A percentile compares a stretch with the other conserved stretches of the same genome.
These are phyloP conservation scores for Ladona fulva DNA, from an alignment of 1,140 invertebrate species.

Conservation along the genomic window DNA sequence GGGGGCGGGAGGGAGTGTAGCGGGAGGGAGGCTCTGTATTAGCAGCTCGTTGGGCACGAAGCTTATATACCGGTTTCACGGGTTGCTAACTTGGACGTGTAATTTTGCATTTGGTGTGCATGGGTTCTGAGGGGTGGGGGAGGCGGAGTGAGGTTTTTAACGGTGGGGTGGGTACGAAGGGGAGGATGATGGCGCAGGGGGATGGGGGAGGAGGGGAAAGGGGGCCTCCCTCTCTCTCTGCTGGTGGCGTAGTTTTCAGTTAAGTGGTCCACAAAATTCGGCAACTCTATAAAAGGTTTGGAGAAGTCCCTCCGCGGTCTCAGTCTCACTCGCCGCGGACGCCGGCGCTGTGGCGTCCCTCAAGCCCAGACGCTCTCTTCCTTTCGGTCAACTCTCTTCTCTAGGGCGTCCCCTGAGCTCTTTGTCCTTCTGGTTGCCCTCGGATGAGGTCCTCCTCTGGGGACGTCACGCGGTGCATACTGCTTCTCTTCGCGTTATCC, in stretches of 20 bases:
- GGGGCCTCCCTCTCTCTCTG: conserved; percentile 14
- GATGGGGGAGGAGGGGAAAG: background rate
- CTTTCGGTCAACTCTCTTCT: background rate
- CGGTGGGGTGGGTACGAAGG: conserved; percentile 19
- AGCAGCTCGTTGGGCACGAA: conserved; percentile 14
- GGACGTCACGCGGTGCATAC: too few species aligned
- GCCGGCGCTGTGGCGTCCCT: background rate
- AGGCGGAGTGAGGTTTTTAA: conserved; percentile 21
- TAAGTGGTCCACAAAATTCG: conserved; percentile 29
- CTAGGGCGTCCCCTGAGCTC: background rate
- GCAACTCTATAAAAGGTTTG: conserved; percentile 25
- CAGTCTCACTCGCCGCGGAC: background rate
- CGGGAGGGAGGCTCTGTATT: conserved; percentile 11
- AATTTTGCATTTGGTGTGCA: conserved; percentile 30
- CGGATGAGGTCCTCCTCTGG: too few species aligned
- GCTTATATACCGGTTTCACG: conserved; percentile 27
- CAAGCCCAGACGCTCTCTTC: conserved; percentile 8
- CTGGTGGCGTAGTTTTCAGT: conserved; percentile 27
- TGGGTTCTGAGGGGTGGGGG: conserved; percentile 17
- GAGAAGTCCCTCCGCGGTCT: conserved; percentile 5
- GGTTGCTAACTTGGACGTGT: conserved; percentile 30
- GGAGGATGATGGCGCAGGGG: conserved; percentile 15
- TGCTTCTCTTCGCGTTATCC: too few species aligned
- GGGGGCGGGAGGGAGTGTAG: background rate
- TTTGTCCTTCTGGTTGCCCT: background rate